These are phyloP conservation scores for Pachypanchax playfairii DNA, from an alignment of 2,113 vertebrate genomes.

Conservation along the genomic window DNA sequence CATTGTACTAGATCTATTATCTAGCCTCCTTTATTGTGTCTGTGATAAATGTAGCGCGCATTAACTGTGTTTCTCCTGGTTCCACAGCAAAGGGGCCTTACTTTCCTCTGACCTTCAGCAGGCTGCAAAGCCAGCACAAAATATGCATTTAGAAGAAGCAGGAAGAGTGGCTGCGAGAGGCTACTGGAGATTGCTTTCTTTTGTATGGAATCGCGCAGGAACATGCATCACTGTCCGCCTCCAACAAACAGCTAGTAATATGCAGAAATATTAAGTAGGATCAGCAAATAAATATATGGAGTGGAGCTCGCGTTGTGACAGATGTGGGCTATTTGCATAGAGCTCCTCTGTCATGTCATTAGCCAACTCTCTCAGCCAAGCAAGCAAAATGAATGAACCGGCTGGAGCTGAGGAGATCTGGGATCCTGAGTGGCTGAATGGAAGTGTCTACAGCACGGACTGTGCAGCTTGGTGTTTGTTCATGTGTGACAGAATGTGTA, in stretches of 20 bases:
- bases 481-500: slow-evolving; percentile 9
- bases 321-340: slow-evolving; percentile 78
- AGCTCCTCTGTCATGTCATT: slow-evolving; percentile 76
- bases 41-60: slow-evolving; percentile 76
- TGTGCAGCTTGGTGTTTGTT: slow-evolving; percentile 29
- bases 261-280: slow-evolving; percentile 81
- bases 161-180: slow-evolving; percentile 68
- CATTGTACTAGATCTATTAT: slow-evolving; percentile 72
- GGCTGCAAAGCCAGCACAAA: slow-evolving; percentile 84
- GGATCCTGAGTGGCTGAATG: slow-evolving; percentile 16
- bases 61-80: slow-evolving; percentile 76
- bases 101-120: slow-evolving; percentile 80
- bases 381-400: slow-evolving; percentile 58
- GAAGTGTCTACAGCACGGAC: background rate
- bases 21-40: slow-evolving; percentile 70
- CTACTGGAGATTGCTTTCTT: slow-evolving; percentile 79
- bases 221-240: slow-evolving; percentile 85
- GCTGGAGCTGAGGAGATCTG: slow-evolving; percentile 25
- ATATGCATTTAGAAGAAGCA: slow-evolving; percentile 82
- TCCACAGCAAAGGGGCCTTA: slow-evolving; percentile 75
- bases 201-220: slow-evolving; percentile 71
- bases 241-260: slow-evolving; percentile 77
- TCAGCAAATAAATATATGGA: slow-evolving; percentile 82
- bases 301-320: slow-evolving; percentile 65
- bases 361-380: slow-evolving; percentile 68